These are phyloP conservation scores for Bovichtus diacanthus DNA, from an alignment of 2,797 vertebrate species.

Conservation along the genomic window DNA sequence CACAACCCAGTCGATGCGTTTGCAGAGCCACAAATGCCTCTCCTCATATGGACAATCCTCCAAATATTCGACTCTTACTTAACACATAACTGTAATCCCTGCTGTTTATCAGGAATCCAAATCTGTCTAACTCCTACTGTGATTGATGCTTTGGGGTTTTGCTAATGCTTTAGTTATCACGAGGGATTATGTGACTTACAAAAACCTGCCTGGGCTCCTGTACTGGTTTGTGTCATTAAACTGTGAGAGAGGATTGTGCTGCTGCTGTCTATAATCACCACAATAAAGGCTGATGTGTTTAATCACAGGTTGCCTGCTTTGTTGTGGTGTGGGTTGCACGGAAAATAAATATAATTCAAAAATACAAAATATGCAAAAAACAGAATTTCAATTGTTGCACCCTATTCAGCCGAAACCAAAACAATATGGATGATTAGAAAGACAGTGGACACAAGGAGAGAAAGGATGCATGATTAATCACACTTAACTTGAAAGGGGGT, in stretches of 20 bases:
- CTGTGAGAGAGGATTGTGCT: constrained; percentile 63
- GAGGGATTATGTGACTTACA: constrained; percentile 69
- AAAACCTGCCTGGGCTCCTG: constrained; percentile 61
- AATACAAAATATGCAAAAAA: constrained; percentile 3
- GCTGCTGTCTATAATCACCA: constrained; percentile 55
- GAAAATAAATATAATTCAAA: not conserved
- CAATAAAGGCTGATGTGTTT: constrained; percentile 59
- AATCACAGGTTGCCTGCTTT: constrained; percentile 58
- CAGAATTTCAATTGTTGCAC: not conserved
- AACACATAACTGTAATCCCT: constrained; percentile 62
- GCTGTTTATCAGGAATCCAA: constrained; percentile 71
- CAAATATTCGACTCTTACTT: constrained; percentile 42
- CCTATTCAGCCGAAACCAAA: constrained; percentile 16
- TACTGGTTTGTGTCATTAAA: constrained; percentile 53
- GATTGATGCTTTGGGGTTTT: constrained; percentile 66
- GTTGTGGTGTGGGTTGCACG: not conserved
- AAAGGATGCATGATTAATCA: constrained; percentile 66
- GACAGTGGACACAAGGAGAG: constrained; percentile 43
- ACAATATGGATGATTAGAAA: constrained; percentile 47
- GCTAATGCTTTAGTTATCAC: constrained; percentile 68
- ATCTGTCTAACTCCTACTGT: constrained; percentile 57
- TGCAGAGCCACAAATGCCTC: not conserved
- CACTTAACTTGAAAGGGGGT: constrained; percentile 46
- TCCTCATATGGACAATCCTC: constrained; percentile 34
- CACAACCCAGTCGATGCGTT: constrained; percentile 10